Base-by-base conservation (phyloP, 2,888 invertebrate genomes). In the Platynereis dumerilii region DNA sequence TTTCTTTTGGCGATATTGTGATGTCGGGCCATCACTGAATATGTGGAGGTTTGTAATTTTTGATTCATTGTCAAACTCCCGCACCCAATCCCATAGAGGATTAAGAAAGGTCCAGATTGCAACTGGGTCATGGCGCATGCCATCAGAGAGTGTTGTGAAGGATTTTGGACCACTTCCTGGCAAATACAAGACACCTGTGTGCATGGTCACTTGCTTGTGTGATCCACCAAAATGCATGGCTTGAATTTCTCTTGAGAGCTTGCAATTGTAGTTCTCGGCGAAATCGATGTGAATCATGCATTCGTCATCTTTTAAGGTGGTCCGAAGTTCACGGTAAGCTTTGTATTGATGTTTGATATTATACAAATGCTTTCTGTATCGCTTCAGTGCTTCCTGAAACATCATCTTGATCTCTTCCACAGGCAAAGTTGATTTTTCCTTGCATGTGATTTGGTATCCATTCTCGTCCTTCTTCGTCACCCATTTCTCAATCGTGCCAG, bases 91-190 rank as follows among this genome's bases (percentile, higher is more conserved):
- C 34, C 34, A 34, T 34, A 34, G 7, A 58, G 34, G 34, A 34
- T 34, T 34, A 42, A 83, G 69, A 71, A 83, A 82, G 55, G 77
- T 77, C 79, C 83, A 83, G 59, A 84, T 79, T 34, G 80, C 80
- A 61, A 74, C 69, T 42, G 80, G 76, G 58, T 75, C 72, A 72
- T 84, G 83, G 10, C 73, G 58, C 2, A 75, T 68, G 66, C 71
- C 73, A 66, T 76, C 60, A 15, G 78, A 80, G 2, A 82, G 54
- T n/a, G 80, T 75, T 66, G 79, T 78, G 68, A 73, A 71, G 10
- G 67, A 39, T 17, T 56, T 29, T 15, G 45, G n/a, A n/a, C 22
- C 7, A 12, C 34, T 42, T n/a, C 65, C 45, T 26, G 20, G 17
- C 20, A 56, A 28, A 58, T 82, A 83, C 3, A 79, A 67, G 24